phyloP scores from a whole-genome alignment of 2,888 invertebrate species.

The Aphodius sticticus region DNA sequence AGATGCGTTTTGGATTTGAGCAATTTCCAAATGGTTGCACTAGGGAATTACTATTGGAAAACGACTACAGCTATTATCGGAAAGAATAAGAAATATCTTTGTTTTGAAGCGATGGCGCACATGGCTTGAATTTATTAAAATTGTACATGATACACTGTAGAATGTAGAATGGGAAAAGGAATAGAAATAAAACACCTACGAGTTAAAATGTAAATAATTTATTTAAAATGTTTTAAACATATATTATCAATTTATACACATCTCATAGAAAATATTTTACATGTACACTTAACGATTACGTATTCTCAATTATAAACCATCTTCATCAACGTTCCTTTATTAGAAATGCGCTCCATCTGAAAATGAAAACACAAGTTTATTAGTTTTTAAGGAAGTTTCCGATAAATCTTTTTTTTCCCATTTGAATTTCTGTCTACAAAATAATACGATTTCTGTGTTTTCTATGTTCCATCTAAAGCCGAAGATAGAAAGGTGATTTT shows the following conservation, averaged over 20 bases:
- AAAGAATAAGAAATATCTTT: conserved; percentile 18
- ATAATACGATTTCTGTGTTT: too few species aligned
- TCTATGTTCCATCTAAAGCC: too few species aligned
- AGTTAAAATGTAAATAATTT: conserved; percentile 23
- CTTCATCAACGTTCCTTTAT: conserved; percentile 15
- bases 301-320: conserved; percentile 14
- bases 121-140: conserved; percentile 1
- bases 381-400: not conserved
- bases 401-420: too few species aligned
- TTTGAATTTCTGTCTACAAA: too few species aligned
- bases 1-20: conserved; percentile 11
- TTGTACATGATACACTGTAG: too few species aligned
- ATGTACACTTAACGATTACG: conserved; percentile 24
- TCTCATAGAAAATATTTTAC: conserved; percentile 27
- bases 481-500: too few species aligned
- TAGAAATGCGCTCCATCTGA: conserved; percentile 19
- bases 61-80: not conserved
- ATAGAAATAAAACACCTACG: not conserved
- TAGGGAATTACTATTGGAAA: not conserved
- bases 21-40: not conserved
- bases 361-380: not conserved
- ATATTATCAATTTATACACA: conserved; percentile 23
- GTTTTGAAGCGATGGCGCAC: conserved; percentile 13
- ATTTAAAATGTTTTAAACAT: conserved; percentile 24
- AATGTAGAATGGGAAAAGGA: too few species aligned